phyloP scores from a whole-genome alignment of 2,113 vertebrate genomes.

The Cryptomyrus ogoouensis region DNA sequence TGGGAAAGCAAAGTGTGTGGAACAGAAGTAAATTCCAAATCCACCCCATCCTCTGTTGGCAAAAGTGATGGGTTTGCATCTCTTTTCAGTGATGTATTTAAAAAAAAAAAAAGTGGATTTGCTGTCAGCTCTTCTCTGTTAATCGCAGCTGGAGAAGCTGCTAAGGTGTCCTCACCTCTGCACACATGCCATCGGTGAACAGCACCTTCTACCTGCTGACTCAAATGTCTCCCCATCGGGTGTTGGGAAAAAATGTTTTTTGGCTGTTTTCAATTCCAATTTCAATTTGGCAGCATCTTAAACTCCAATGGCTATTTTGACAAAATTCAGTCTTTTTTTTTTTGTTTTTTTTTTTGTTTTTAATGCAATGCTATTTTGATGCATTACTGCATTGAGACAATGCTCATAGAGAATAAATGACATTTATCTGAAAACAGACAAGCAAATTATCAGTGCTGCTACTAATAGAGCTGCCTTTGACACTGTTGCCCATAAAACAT shows the following conservation, averaged over 20 bases:
- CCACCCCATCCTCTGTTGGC: neutral
- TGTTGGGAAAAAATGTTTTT: neutral
- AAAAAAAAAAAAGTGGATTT: neutral
- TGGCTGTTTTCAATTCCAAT: neutral
- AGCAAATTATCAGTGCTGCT: neutral
- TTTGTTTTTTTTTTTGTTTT: neutral
- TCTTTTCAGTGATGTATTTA: neutral
- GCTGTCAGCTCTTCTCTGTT: neutral
- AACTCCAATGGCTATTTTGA: neutral
- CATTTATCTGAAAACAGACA: neutral
- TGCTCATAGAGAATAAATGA: neutral
- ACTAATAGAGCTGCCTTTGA: neutral
- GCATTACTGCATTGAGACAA: neutral
- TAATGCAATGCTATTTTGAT: neutral
- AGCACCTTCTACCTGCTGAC: neutral
- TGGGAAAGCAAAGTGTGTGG: too few relatives aligned
- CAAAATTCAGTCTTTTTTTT: neutral
- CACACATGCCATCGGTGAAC: neutral
- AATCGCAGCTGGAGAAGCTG: neutral
- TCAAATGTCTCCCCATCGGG: neutral
- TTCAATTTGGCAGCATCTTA: neutral
- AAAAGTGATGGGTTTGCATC: neutral
- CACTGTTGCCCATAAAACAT: neutral
- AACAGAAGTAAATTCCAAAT: neutral
- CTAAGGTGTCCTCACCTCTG: neutral